Conservation (phyloP, 2,888 invertebrate genomes). For the Polia nebulosa region DNA sequence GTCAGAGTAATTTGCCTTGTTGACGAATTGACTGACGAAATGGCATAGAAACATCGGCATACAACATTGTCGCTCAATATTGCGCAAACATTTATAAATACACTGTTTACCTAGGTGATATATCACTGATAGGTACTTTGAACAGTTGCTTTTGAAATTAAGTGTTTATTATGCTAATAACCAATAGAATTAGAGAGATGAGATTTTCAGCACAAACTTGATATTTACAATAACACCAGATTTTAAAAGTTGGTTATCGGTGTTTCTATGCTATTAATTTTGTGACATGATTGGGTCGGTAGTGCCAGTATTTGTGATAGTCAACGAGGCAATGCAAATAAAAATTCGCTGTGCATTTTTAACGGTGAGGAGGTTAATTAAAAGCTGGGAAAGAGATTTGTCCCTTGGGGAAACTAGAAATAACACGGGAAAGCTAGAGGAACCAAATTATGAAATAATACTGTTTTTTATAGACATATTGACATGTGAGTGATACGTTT, state of each 20-base stretch:
- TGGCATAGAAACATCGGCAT: slow-evolving; percentile 29
- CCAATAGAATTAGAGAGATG: not conserved
- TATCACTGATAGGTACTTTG: no score
- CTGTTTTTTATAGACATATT: not conserved
- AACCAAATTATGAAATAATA: not conserved
- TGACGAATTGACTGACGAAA: slow-evolving; percentile 40
- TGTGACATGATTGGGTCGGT: slow-evolving; percentile 8
- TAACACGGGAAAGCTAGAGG: not conserved
- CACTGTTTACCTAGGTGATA: not conserved
- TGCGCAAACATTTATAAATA: slow-evolving; percentile 18
- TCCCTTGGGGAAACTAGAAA: no score
- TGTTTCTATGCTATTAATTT: slow-evolving; percentile 30
- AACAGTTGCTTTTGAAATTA: not conserved
- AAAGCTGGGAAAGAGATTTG: no score
- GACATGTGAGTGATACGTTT: not conserved
- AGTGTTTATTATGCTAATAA: not conserved
- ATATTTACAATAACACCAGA: not conserved
- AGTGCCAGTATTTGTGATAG: slow-evolving; percentile 16
- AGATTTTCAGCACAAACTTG: slow-evolving; percentile 20
- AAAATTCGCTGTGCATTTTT: slow-evolving; percentile 19
- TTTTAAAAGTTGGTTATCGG: not conserved
- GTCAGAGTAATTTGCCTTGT: slow-evolving; percentile 39
- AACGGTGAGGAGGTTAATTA: not conserved
- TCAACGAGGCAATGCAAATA: slow-evolving; percentile 35
- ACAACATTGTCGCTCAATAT: slow-evolving; percentile 9